phyloP scores from a whole-genome alignment of 2,888 invertebrate genomes.

The Drosophila nigritarsus region DNA sequence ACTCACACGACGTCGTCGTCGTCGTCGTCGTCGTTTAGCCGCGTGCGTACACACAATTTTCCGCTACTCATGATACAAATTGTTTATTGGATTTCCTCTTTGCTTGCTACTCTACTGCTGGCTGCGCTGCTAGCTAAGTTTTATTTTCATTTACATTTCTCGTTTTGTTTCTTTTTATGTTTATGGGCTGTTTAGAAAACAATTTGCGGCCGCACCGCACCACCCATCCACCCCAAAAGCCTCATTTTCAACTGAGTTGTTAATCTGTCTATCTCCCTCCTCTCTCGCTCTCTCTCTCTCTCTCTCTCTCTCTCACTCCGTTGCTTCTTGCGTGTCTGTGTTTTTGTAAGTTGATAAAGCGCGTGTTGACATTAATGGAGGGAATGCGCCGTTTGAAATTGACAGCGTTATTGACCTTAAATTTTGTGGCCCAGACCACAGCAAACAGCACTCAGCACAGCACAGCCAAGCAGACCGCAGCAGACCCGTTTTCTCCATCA shows the following conservation, averaged over 20 bases:
- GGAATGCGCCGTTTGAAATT: conserved; percentile 73
- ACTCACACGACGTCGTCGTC: conserved; percentile 8
- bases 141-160: conserved; percentile 78
- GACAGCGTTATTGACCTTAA: conserved; percentile 79
- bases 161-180: conserved; percentile 78
- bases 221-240: background rate
- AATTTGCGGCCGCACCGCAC: conserved; percentile 57
- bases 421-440: conserved; percentile 48
- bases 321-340: conserved; percentile 17
- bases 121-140: conserved; percentile 57
- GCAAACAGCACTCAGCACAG: background rate
- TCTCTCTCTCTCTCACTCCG: background rate
- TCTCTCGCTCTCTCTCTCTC: background rate
- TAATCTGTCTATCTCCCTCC: conserved; percentile 36
- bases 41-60: conserved; percentile 78
- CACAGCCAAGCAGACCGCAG: background rate
- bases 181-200: conserved; percentile 78
- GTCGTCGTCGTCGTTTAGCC: conserved; percentile 65
- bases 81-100: conserved; percentile 79
- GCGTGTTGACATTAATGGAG: conserved; percentile 78
- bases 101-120: conserved; percentile 29
- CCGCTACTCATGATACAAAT: conserved; percentile 79
- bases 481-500: conserved; percentile 11
- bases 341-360: conserved; percentile 69
- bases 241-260: conserved; percentile 34